Evolutionary conservation across 2,888 invertebrate genomes (phyloP).

Genomic region (Drosophila birchii): DNA sequence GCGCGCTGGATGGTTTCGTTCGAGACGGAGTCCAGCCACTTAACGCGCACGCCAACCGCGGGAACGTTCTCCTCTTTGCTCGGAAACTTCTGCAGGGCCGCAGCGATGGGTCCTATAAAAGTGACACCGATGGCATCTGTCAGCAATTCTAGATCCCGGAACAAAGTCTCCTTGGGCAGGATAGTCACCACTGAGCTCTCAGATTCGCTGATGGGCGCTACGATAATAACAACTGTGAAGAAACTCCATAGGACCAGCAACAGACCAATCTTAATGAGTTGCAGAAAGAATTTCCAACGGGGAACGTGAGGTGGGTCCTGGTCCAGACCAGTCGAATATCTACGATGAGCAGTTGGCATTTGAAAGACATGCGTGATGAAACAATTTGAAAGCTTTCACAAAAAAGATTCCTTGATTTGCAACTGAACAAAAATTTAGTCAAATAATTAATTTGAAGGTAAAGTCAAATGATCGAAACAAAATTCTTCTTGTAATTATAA

Average conservation of each 20-base stretch:
- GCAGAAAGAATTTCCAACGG: background rate
- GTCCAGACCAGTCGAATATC: background rate
- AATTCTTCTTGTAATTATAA: background rate
- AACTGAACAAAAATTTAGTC: background rate
- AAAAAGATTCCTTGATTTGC: background rate
- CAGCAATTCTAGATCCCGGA: too few species aligned
- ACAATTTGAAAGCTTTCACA: background rate
- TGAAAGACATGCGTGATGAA: background rate
- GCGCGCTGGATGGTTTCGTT: background rate
- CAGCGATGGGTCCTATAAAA: background rate
- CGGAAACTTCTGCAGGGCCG: too few species aligned
- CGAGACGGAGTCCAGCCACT: background rate
- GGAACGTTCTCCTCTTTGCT: too few species aligned
- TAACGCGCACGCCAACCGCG: background rate
- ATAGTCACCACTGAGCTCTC: background rate
- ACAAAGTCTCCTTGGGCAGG: background rate
- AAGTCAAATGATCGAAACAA: background rate
- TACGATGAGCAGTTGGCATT: background rate
- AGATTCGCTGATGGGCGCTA: fast-evolving
- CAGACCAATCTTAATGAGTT: background rate
- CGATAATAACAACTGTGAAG: background rate
- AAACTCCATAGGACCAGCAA: background rate
- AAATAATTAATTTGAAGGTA: background rate
- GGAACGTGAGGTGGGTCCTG: too few species aligned
- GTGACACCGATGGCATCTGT: background rate